Evolutionary conservation across 2,888 invertebrate genomes (phyloP).

Genomic region (Drosophila algonquin): DNA sequence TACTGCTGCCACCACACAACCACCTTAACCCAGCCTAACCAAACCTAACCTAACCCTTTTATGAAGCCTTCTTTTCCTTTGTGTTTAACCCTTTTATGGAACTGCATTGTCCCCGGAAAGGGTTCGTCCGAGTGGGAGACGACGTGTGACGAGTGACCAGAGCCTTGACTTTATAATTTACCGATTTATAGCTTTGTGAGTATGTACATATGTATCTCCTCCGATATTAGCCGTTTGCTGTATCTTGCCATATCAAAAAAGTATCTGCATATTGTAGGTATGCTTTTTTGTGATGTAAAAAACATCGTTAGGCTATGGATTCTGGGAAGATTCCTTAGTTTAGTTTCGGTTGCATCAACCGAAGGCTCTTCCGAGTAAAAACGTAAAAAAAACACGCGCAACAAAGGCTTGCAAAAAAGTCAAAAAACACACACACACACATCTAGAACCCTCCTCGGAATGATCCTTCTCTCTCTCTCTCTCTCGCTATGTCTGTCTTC

Average conservation of each 20-base stretch:
- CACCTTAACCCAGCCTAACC: no score
- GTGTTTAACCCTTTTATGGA: conserved; percentile 68
- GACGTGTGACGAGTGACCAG: no score
- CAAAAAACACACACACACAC: conserved; percentile 38
- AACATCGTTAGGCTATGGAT: conserved; percentile 22
- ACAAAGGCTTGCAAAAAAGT: conserved; percentile 77
- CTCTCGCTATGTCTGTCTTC: neutral
- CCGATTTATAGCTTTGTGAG: conserved; percentile 20
- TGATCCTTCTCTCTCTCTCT: conserved; percentile 6
- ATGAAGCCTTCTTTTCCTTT: conserved; percentile 14
- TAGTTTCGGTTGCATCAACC: conserved; percentile 38
- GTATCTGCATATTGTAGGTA: no score
- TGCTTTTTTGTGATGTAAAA: neutral
- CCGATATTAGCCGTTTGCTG: neutral
- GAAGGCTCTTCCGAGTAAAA: conserved; percentile 49
- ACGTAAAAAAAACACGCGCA: conserved; percentile 18
- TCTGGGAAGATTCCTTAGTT: conserved; percentile 18
- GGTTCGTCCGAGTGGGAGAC: conserved; percentile 20
- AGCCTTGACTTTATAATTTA: conserved; percentile 16
- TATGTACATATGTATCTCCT: neutral
- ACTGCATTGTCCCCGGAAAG: conserved; percentile 48
- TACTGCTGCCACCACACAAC: conserved; percentile 1
- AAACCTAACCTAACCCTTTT: conserved; percentile 20
- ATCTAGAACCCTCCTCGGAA: conserved; percentile 29
- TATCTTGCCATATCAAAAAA: neutral